These are phyloP conservation scores for Baccha elongata DNA, from an alignment of 2,888 invertebrate species.

Conservation along the genomic window DNA sequence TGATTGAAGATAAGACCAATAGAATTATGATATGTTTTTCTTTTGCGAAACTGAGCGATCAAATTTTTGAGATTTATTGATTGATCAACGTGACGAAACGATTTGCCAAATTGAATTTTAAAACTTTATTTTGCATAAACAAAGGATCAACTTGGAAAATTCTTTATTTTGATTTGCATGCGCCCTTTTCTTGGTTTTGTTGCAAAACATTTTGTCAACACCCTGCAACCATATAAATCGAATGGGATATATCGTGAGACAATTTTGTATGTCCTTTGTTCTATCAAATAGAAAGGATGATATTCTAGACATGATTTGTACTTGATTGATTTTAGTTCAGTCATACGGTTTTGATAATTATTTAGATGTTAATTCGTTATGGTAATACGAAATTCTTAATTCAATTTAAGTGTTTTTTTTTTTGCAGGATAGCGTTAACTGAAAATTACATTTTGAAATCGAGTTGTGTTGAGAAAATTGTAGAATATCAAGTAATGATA, in stretches of 20 bases:
- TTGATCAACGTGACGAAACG: conserved; percentile 63
- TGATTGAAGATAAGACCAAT: conserved; percentile 27
- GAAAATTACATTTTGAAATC: no score
- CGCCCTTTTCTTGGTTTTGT: conserved; percentile 12
- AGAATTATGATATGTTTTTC: conserved; percentile 38
- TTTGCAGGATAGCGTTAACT: no score
- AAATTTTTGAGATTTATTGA: conserved; percentile 26
- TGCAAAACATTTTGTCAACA: conserved; percentile 28
- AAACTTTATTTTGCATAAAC: not conserved
- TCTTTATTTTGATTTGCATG: conserved; percentile 30
- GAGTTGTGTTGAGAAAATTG: no score
- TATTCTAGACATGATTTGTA: conserved; percentile 25
- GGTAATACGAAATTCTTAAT: not conserved
- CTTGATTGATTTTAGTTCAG: conserved; percentile 55
- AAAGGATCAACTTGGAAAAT: not conserved
- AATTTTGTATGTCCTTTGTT: conserved; percentile 2
- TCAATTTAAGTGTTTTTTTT: no score
- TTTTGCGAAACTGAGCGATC: conserved; percentile 56
- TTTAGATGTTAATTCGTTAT: conserved; percentile 49
- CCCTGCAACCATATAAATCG: no score
- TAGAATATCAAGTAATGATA: no score
- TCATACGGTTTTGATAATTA: conserved; percentile 29
- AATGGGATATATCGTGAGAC: conserved; percentile 17
- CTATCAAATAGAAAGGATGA: not conserved
- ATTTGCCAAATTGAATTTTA: conserved; percentile 32